Conservation (phyloP, 2,113 vertebrate genomes). For the Martes martes region DNA sequence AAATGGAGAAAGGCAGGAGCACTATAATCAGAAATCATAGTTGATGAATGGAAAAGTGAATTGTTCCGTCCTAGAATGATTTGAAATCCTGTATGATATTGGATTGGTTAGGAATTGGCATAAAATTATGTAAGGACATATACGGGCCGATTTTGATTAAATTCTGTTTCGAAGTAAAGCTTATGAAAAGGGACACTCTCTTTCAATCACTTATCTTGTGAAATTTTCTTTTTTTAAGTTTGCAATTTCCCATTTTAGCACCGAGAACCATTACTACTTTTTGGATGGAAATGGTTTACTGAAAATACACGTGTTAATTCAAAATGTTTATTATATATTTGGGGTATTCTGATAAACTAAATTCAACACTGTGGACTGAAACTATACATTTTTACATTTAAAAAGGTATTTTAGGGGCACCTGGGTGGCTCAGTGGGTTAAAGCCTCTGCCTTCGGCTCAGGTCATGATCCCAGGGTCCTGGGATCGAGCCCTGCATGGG, state of each 20-base stretch:
- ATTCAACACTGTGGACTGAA: not conserved
- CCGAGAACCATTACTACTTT: not conserved
- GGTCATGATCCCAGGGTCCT: too few species aligned
- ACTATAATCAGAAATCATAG: not conserved
- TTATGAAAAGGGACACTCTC: not conserved
- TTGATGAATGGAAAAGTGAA: not conserved
- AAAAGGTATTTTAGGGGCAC: not conserved
- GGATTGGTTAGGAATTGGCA: not conserved
- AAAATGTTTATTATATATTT: not conserved
- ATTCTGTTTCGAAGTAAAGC: not conserved
- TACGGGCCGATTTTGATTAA: not conserved
- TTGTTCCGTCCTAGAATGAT: not conserved
- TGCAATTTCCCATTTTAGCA: not conserved
- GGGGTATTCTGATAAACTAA: not conserved
- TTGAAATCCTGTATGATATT: not conserved
- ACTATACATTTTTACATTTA: not conserved
- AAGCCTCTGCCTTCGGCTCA: too few species aligned
- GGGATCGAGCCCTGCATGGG: too few species aligned
- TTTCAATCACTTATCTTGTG: not conserved
- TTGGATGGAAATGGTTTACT: not conserved
- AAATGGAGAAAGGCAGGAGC: not conserved
- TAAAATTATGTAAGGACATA: not conserved
- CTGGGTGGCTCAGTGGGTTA: too few species aligned
- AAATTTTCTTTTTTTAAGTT: not conserved
- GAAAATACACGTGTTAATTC: not conserved